Base-by-base conservation (phyloP, 2,113 vertebrate species). In the Alethe diademata region DNA sequence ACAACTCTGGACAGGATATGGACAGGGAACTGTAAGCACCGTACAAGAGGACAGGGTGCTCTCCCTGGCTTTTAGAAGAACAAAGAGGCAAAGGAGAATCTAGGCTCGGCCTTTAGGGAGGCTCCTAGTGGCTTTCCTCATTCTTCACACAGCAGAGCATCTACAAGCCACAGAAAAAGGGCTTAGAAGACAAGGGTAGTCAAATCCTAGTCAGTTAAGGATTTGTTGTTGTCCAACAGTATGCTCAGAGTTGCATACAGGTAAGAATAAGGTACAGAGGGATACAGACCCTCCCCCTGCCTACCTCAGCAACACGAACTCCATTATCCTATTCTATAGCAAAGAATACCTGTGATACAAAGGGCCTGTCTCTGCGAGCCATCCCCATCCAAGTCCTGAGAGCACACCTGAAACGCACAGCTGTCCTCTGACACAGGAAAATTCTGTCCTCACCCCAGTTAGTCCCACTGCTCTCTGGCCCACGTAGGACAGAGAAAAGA, bases 401-500 rank as follows among this genome's bases (percentile, higher is more conserved):
- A 96, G 92, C 95, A 96, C 87, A 94, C 88, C 95, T 93, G 85
- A 95, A 95, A 94, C 1, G 11, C 78, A 65, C 66, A 82, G 83
- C 70, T 12, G 4, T 57, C 60, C 64, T 91, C 12, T 64, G 91
- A 92, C 86, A 86, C 43, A 40, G 35, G 67, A 58, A 56, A 96
- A 88, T 33, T 70, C 88, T 56, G 86, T 78, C 73, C 80, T 90
- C 82, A 78, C 36, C 78, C 69, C 54, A 73, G 81, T 90, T 45
- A 94, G 62, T 14, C 71, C 67, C 75, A 93, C 87, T 92, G 91
- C 71, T 81, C 75, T 95, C 96, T 91, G 93, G 93, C 75, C 87
- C 82, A 90, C 1, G 0, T 10, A 62, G 65, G 87, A 88, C 94
- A 97, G 92, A 85, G 72, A 88, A 95, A 97, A 93, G 90, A 88